Base-by-base conservation (phyloP, 2,797 vertebrate genomes). In the Hemibagrus guttatus region DNA sequence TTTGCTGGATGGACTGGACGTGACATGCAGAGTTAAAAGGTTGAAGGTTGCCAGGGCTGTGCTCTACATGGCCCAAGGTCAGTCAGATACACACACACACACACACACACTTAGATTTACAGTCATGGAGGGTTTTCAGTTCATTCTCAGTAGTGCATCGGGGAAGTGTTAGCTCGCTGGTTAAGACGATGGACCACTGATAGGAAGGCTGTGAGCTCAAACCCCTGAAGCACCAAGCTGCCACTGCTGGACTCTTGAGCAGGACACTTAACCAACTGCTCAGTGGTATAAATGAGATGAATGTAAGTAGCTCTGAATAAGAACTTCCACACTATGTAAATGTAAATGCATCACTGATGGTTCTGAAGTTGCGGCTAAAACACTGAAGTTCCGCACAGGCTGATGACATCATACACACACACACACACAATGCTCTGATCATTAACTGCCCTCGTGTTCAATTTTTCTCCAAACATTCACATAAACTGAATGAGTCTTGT, bases 21-120 rank as follows among this genome's bases (percentile, higher is more conserved):
- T 99, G 85, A 99, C 96, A 0, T 97, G 96, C 19, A 94, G 98
- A 74, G 98, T 99, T 86, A 97, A 94, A 92, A 93, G 98, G 85
- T 95, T 99, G 69, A 98, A 94, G 90, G 97, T 97, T 28, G 97
- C 98, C 3, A 93, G 98, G 84, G 97, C 97, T 26, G 97, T 99
- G 90, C 97, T 99, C 71, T 99, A 99, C 61, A 96, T 99, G 93
- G 97, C 97, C 87, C 98, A 99, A 95, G 98, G 98, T 98, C 21
- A 75, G 83, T 61, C 54, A 66, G 12, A 12, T 35, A 8, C 68
- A 6, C 39, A 8, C 35, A 72, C 69, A 72, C 69, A 46, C 71
- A 14, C 19, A 68, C 64, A 69, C 66, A 31, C 64, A 35, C 16
- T 28, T 14, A 2, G 64, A 31, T 35, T 31, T 17, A 68, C 13